Evolutionary conservation across 2,113 vertebrate genomes (phyloP).

Genomic region (Catharus fuscescens): DNA sequence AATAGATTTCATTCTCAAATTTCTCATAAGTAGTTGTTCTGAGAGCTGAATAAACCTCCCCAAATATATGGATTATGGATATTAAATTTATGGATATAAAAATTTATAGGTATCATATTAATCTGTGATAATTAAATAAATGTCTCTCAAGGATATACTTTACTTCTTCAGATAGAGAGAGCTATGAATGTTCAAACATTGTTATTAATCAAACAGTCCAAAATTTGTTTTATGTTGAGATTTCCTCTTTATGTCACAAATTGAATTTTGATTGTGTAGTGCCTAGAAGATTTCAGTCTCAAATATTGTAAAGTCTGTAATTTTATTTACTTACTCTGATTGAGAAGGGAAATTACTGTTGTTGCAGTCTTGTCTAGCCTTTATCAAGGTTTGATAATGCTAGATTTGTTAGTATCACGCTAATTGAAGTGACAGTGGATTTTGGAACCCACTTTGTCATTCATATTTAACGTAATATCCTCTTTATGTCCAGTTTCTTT

Average conservation of each 20-base stretch:
- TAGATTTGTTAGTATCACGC: neutral
- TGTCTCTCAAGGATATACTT: neutral
- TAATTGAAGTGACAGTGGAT: neutral
- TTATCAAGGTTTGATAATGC: neutral
- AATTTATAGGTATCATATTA: neutral
- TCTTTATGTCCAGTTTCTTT: neutral
- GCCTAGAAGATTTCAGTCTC: neutral
- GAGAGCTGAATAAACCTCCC: neutral
- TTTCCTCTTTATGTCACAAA: neutral
- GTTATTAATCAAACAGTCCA: neutral
- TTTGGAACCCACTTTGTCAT: neutral
- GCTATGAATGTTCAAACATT: neutral
- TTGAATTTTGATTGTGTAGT: neutral
- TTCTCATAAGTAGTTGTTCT: neutral
- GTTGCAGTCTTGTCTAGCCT: neutral
- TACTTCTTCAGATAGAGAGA: neutral
- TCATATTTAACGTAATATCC: slow-evolving; percentile 1
- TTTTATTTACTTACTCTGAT: neutral
- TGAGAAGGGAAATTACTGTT: neutral
- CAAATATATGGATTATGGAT: neutral
- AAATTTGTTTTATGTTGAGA: neutral
- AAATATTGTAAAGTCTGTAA: neutral
- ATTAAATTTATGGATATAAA: neutral
- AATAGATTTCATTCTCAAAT: neutral
- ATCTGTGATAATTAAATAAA: neutral